These are phyloP conservation scores for Hydractinia echinata DNA, from an alignment of 30 jellyfish, hydroid and myxozoan species.

Conservation along the genomic window DNA sequence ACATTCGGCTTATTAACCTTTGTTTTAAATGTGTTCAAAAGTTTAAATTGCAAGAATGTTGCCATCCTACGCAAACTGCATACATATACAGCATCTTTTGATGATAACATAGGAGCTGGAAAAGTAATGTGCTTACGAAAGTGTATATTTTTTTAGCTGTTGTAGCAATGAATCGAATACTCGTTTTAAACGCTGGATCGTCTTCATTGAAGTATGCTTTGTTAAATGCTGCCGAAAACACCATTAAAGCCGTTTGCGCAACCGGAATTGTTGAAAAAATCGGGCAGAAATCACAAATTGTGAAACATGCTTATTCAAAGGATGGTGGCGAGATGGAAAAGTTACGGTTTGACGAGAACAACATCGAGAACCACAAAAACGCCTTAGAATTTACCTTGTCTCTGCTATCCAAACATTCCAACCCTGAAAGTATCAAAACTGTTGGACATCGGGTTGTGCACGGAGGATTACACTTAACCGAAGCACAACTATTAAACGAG, in stretches of 20 bases:
- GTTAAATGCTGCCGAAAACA: constrained; percentile 34
- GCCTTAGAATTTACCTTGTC: constrained; percentile 13
- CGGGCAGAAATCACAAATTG: background rate
- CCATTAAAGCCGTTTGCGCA: constrained; percentile 1
- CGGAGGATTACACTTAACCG: constrained; percentile 63
- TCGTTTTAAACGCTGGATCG: constrained; percentile 72
- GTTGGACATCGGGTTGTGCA: constrained; percentile 82
- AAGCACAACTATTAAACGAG: constrained; percentile 37
- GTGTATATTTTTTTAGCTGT: no score
- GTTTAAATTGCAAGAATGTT: no score
- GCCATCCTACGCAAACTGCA: no score
- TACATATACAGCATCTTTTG: no score
- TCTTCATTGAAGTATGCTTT: constrained; percentile 62
- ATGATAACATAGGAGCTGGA: no score
- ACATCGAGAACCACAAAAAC: background rate
- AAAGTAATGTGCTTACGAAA: no score
- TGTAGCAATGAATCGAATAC: constrained; percentile 30
- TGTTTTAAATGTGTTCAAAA: no score
- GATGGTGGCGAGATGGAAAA: background rate
- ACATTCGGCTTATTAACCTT: no score
- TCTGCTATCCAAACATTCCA: background rate
- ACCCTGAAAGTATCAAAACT: background rate
- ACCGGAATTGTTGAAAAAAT: constrained; percentile 18
- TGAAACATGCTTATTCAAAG: background rate
- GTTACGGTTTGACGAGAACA: background rate